Base-by-base conservation (phyloP, 2,797 vertebrate genomes). In the Clarias platycephalus region DNA sequence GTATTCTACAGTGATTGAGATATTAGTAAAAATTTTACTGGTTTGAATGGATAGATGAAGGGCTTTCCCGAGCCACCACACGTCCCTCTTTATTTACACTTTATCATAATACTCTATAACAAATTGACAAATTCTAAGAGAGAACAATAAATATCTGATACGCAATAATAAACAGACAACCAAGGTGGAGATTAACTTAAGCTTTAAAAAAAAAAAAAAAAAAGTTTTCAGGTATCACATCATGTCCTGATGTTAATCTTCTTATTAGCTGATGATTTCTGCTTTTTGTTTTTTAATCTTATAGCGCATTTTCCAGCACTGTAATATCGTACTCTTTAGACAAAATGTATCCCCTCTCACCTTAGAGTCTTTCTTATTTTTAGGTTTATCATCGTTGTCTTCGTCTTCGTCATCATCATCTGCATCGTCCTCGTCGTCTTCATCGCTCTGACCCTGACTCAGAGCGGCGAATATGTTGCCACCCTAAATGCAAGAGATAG, bases 401-500 rank as follows among this genome's bases (percentile, higher is more conserved):
- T 91, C 90, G 1, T 92, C 90, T 0, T 92, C 37, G 0, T 86
- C 79, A 0, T 80, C 83, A 20, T 72, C 79, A 20, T 72, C 82
- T 0, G 49, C 72, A 13, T 85, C 90, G 1, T 86, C 92, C 0
- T 90, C 95, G 0, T 95, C 94, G 20, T 97, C 95, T 0, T 94
- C 94, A 31, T 95, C 96, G 83, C 95, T 96, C 89, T 96, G 93
- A 31, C 91, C 91, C 80, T 96, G 95, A 85, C 92, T 95, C 64
- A 98, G 93, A 81, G 96, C 96, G 82, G 97, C 95, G 85, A 97
- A 98, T 71, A 96, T 95, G 86, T 97, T 97, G 60, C 95, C 94
- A 5, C 93, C 95, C 96, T 98, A 82, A 68, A 89, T 13, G 60
- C 60, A 79, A 79, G 6, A 63, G 4, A 40, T 4, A 62, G 16